Evolutionary conservation across 2,113 vertebrate species (phyloP).

Genomic region (Tupaia chinensis): DNA sequence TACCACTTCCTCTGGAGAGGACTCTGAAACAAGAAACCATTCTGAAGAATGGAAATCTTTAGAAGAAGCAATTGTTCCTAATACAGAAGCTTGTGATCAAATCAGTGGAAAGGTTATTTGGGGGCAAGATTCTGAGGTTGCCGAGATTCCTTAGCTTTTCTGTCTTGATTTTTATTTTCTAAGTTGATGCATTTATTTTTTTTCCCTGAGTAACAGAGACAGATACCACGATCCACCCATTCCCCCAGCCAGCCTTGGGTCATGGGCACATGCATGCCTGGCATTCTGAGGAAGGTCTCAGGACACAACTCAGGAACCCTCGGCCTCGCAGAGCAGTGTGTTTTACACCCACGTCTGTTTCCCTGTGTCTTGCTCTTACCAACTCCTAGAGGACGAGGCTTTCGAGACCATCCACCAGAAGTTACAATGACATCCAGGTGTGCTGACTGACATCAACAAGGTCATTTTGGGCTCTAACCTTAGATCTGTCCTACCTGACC

Average conservation of each 20-base stretch:
- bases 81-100: not conserved
- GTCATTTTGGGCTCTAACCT: not conserved
- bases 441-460: not conserved
- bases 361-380: not conserved
- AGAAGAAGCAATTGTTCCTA: slow-evolving; percentile 6
- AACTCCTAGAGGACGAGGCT: not conserved
- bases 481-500: not conserved
- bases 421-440: not conserved
- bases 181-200: too few species aligned
- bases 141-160: not conserved
- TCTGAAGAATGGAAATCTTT: slow-evolving; percentile 41
- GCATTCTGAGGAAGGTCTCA: too few species aligned
- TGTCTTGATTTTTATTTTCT: not conserved
- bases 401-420: not conserved
- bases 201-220: too few species aligned
- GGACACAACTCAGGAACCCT: too few species aligned
- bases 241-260: too few species aligned
- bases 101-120: not conserved
- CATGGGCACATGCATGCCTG: too few species aligned
- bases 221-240: too few species aligned
- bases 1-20: slow-evolving; percentile 27
- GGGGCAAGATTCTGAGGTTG: slow-evolving; percentile 15
- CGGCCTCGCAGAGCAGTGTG: too few species aligned
- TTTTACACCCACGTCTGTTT: too few species aligned
- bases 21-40: slow-evolving; percentile 39